Conservation (phyloP, 2,797 vertebrate species). For the Sarcoramphus papa region DNA sequence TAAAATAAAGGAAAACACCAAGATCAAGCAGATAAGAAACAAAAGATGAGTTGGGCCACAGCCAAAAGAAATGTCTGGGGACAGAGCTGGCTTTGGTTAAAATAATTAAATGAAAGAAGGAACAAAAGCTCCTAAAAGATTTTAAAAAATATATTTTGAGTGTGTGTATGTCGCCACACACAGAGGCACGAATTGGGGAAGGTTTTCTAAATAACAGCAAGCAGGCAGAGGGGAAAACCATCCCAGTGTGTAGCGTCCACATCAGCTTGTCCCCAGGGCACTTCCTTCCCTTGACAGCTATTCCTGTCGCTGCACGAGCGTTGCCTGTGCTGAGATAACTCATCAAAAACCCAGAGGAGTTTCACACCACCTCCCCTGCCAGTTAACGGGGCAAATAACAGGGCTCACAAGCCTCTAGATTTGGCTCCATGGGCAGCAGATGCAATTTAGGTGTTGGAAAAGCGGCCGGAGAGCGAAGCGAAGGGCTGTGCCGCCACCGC, state of each 20-base stretch:
- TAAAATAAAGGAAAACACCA: not conserved
- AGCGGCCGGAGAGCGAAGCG: not conserved
- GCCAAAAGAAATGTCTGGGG: not conserved
- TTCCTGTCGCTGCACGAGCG: accelerated
- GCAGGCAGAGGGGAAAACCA: not conserved
- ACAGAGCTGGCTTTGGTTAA: not conserved
- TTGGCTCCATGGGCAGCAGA: not conserved
- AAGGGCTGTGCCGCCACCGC: not conserved
- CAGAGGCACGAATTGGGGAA: not conserved
- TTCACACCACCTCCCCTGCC: not conserved
- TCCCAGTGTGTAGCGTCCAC: not conserved
- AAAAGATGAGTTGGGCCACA: not conserved
- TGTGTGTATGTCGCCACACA: not conserved
- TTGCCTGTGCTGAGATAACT: not conserved
- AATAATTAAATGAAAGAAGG: not conserved
- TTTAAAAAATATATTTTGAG: not conserved
- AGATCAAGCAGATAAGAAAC: not conserved
- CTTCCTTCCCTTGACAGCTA: not conserved
- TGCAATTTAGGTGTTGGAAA: not conserved
- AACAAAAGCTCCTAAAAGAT: not conserved
- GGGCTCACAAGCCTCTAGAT: not conserved
- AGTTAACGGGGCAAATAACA: not conserved
- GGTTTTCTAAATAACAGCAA: not conserved
- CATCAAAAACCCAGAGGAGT: not conserved
- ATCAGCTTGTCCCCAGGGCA: not conserved